A percentile compares a stretch with the other conserved stretches of the same genome.
phyloP scores from a whole-genome alignment of 2,113 vertebrate species.

The Helogale parvula region DNA sequence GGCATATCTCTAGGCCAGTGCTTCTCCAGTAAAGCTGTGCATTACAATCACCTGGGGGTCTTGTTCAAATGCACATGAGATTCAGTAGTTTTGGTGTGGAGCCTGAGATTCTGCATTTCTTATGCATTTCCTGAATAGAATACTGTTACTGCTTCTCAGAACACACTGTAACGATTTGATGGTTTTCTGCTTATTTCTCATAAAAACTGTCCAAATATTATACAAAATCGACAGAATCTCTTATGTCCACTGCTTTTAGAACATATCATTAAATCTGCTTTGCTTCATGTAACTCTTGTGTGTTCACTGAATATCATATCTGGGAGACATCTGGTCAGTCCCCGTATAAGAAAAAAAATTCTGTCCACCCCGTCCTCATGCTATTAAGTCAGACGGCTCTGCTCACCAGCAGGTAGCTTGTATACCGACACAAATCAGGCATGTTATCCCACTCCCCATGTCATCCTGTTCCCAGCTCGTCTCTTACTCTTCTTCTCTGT shows the following conservation, averaged over 20 bases:
- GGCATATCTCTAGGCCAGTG: background rate
- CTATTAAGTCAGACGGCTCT: background rate
- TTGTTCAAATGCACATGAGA: background rate
- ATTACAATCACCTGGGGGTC: background rate
- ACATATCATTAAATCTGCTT: background rate
- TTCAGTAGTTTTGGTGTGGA: background rate
- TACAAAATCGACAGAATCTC: background rate
- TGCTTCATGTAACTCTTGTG: background rate
- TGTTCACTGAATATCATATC: background rate
- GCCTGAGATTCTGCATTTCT: background rate
- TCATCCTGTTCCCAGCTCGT: no score
- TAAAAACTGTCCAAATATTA: background rate
- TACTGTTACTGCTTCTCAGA: background rate
- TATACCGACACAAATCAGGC: background rate
- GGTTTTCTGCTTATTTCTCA: background rate
- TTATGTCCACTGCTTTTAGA: background rate
- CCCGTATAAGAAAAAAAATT: background rate
- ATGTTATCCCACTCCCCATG: no score
- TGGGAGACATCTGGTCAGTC: background rate
- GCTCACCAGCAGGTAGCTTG: background rate
- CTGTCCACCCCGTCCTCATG: background rate
- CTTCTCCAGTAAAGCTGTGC: background rate
- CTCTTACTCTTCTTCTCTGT: background rate
- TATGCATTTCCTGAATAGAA: background rate
- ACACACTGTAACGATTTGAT: background rate